phyloP scores from a whole-genome alignment of 2,888 invertebrate genomes.

The Epinotia nisella region DNA sequence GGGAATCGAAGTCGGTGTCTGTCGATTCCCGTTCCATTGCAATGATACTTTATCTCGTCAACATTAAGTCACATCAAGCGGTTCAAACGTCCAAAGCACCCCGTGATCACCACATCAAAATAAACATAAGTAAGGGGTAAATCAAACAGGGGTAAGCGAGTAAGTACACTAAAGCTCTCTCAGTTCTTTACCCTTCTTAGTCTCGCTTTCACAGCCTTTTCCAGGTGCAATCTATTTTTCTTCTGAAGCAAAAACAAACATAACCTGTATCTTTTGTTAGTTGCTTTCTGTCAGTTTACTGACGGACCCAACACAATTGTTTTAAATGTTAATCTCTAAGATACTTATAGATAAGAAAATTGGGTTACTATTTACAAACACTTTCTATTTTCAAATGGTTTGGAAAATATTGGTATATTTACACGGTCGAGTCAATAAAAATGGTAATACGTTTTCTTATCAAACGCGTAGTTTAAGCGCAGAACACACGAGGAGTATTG shows the following conservation, averaged over 20 bases:
- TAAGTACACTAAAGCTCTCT: conserved; percentile 77
- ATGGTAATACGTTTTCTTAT: too few relatives aligned
- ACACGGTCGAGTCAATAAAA: not conserved
- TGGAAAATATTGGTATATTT: not conserved
- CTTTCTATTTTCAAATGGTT: not conserved
- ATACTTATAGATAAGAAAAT: conserved; percentile 13
- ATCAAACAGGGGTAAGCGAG: conserved; percentile 79
- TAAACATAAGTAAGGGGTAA: conserved; percentile 66
- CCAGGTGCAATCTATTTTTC: conserved; percentile 84
- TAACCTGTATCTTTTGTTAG: conserved; percentile 60
- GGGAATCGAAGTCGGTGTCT: too few relatives aligned
- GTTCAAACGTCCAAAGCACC: conserved; percentile 2
- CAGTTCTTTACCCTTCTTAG: conserved; percentile 79
- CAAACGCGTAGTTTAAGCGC: too few relatives aligned
- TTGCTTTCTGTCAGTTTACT: conserved; percentile 48
- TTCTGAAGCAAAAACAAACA: conserved; percentile 84
- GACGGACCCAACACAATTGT: not conserved
- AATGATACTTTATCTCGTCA: not conserved
- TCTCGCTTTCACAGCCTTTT: conserved; percentile 81
- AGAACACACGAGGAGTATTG: too few relatives aligned
- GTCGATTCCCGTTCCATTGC: too few relatives aligned
- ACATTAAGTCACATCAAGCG: not conserved
- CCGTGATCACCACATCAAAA: conserved; percentile 51
- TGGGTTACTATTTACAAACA: conserved; percentile 33
- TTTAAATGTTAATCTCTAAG: conserved; percentile 11